Base-by-base conservation (phyloP, 2,113 vertebrate species). In the Marmota monax region DNA sequence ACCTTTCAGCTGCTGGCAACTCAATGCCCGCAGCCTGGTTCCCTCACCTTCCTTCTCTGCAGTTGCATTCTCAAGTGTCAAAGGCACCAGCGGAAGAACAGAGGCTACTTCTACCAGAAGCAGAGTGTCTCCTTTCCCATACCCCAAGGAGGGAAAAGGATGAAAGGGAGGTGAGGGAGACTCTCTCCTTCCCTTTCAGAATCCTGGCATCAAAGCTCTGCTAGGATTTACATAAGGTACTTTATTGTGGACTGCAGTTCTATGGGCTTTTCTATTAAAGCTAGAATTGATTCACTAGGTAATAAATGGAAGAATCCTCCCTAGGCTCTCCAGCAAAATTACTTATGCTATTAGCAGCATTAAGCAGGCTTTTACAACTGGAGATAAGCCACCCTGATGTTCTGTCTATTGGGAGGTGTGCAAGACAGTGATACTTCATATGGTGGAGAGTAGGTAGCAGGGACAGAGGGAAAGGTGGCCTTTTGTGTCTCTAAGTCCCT, bases 281-380 rank as follows among this genome's bases (percentile, higher is more conserved):
- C 90, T 96, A 87, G 96, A 98, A 98, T 96, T 96, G 97, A 98
- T 97, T 98, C 94, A 95, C 95, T 96, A 88, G 97, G 96, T 92
- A 97, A 96, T 87, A 98, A 98, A 98, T 96, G 97, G 97, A 97
- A 97, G 98, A 98, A 97, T 98, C 97, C 96, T 98, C 98, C 96
- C 87, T 56, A 85, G 95, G 94, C 96, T 98, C 96, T 93, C 93
- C 45, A 90, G 83, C 94, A 96, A 97, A 98, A 98, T 98, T 95
- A 94, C 95, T 87, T 97, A 88, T 77, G 95, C 96, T 96, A 97
- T 97, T 93, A 97, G 97, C 78, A 98, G 97, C 86, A 97, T 95
- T 95, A 96, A 93, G 7, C 58, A 93, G 96, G 63, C 88, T 84
- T 97, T 98, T 90, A 95, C 83, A 88, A 34, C 79, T 88, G 97